Evolutionary conservation across 2,797 vertebrate genomes (phyloP), one percentile per base, ranked within the genome.

Genomic region (Peromyscus eremicus): DNA sequence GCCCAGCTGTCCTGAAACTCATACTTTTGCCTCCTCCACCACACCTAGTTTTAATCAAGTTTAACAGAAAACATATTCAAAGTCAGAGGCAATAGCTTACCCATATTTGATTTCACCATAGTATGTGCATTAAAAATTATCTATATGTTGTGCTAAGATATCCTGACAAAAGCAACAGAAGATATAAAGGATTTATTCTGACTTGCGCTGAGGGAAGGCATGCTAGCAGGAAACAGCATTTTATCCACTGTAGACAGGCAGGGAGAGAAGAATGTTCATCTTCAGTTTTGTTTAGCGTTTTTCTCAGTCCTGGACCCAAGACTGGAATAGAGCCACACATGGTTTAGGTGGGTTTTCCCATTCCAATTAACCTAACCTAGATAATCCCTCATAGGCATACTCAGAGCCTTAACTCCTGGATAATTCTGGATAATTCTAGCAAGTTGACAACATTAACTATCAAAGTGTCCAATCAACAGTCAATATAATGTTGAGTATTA

Each of bases 11-110:
- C n/a, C 55, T 60, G 9, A 27, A 82, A 40, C 49, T 55, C 49
- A 46, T 46, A 8, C 17, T 85, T 23, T 10, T 66, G 64, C 32
- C 66, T 71, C 7, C 49, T 17, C 13, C 23, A 16, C 46, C 46
- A 87, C 32, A 17, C 34, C 66, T 52, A 92, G 40, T 66, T 83
- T 93, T 93, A 92, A 77, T 95, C 25, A 71, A 81, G 68, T 91
- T 90, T 77, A 60, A 85, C 80, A 92, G 86, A 88, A 97, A 60
- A 3, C 23, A 27, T 64, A n/a, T 81, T 62, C 6, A 96, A 83
- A 81, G 76, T 85, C 40, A 91, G 57, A 75, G 57, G 52, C 8
- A 92, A 13, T 70, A 37, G 71, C 34, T 62, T 80, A 83, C 89
- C 60, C 43, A 85, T 76, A 68, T 96, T 92, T 92, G 27, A 85